Percentiles rank a stretch among this genome's conserved stretches.
Evolutionary conservation across 2,797 vertebrate species (phyloP).

Genomic region (Characodon lateralis): DNA sequence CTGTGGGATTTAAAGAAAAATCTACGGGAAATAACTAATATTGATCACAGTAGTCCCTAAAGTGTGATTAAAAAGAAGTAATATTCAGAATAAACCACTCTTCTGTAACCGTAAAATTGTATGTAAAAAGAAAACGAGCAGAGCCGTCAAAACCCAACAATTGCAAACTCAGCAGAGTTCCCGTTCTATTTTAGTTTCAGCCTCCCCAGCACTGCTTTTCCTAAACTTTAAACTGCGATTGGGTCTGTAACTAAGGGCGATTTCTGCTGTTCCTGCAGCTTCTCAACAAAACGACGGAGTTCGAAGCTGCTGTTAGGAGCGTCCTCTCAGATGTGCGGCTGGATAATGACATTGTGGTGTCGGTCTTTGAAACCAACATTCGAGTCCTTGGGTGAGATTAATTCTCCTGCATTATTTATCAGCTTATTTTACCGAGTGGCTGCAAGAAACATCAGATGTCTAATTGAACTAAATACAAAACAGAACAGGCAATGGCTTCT

Average conservation of each 20-base stretch:
- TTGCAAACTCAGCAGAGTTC: neutral
- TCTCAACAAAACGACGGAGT: conserved; percentile 96
- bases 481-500: neutral
- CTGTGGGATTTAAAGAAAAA: neutral
- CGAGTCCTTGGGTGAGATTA: conserved; percentile 95
- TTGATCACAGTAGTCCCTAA: neutral
- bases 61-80: neutral
- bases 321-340: conserved; percentile 94
- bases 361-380: conserved; percentile 99
- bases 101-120: neutral
- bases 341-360: conserved; percentile 98
- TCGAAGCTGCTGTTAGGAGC: conserved; percentile 94
- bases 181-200: neutral
- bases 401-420: neutral
- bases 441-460: neutral
- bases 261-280: conserved; percentile 78
- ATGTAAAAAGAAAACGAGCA: neutral
- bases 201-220: too few relatives aligned
- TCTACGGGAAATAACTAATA: neutral
- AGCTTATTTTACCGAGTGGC: neutral
- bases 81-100: neutral
- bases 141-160: neutral
- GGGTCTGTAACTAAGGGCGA: neutral
- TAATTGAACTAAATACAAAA: neutral
- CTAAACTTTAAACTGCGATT: neutral